phyloP scores from a whole-genome alignment of 2,888 invertebrate genomes.

The Tigriopus californicus region DNA sequence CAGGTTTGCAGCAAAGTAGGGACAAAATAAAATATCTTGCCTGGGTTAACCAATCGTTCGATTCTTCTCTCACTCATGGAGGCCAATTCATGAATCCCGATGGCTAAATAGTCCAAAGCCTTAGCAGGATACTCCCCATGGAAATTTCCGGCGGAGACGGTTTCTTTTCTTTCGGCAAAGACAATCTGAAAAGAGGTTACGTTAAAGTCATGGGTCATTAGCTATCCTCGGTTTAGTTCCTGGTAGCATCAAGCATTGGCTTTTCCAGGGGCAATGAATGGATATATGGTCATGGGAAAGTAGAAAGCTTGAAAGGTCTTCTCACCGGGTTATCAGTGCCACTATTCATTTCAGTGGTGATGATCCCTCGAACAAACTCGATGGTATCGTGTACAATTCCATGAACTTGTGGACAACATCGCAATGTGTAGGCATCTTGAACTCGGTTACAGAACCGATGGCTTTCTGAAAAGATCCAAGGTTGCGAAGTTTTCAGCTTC shows the following conservation, averaged over 20 bases:
- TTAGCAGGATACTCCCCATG: conserved; percentile 51
- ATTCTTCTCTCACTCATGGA: conserved; percentile 44
- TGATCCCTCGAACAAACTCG: conserved; percentile 38
- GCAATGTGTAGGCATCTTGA: conserved; percentile 45
- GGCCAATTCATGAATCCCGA: conserved; percentile 43
- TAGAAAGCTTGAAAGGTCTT: background rate
- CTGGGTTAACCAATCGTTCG: conserved; percentile 43
- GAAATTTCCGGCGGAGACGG: conserved; percentile 47
- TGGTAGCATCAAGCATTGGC: no score
- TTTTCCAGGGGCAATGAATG: no score
- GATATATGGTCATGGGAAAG: no score
- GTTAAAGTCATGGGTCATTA: no score
- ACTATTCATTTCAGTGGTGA: conserved; percentile 43
- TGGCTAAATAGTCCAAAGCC: conserved; percentile 42
- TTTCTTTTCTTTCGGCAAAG: conserved; percentile 37
- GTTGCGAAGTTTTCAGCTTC: background rate
- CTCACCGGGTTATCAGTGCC: conserved; percentile 44
- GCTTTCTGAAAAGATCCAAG: conserved; percentile 31
- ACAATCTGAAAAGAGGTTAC: conserved; percentile 31
- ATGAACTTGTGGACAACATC: conserved; percentile 45
- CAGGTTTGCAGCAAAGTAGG: background rate
- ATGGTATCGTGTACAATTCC: conserved; percentile 45
- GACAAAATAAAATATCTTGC: conserved; percentile 23
- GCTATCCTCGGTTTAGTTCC: no score
- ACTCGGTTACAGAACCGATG: conserved; percentile 43